These are phyloP conservation scores for Cyrtorhinus lividipennis DNA, from an alignment of 1,140 invertebrate species.

Conservation along the genomic window DNA sequence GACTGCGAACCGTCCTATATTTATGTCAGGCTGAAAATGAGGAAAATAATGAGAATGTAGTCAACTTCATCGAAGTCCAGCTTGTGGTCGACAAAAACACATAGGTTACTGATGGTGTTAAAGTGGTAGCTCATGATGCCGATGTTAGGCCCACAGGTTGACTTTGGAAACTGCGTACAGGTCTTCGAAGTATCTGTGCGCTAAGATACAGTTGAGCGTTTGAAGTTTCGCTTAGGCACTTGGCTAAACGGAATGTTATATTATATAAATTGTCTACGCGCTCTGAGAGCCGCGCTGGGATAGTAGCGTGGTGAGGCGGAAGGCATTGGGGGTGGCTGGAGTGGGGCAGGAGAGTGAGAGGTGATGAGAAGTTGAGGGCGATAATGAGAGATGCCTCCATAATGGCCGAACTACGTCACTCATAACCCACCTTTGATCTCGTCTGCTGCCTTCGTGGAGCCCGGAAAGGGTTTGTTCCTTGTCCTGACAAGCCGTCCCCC, in stretches of 20 bases:
- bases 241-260: not conserved
- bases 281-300: not conserved
- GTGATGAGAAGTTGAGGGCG: not conserved
- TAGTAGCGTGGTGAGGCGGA: not conserved
- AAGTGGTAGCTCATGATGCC: no score
- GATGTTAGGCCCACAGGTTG: no score
- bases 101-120: no score
- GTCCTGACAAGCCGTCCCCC: not conserved
- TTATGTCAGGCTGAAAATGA: no score
- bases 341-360: not conserved
- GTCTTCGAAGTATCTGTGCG: no score
- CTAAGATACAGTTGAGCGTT: no score
- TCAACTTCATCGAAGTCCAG: no score
- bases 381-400: not conserved
- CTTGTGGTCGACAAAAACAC: no score
- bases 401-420: not conserved
- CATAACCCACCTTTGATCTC: not conserved
- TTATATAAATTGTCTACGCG: not conserved
- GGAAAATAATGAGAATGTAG: no score
- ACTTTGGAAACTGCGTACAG: no score
- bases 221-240: no score
- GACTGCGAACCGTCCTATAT: no score
- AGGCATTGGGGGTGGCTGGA: not conserved
- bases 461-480: not conserved
- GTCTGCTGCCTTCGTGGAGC: not conserved